Evolutionary conservation across 1,140 invertebrate genomes (phyloP).

Genomic region (Polypedilum pembai): DNA sequence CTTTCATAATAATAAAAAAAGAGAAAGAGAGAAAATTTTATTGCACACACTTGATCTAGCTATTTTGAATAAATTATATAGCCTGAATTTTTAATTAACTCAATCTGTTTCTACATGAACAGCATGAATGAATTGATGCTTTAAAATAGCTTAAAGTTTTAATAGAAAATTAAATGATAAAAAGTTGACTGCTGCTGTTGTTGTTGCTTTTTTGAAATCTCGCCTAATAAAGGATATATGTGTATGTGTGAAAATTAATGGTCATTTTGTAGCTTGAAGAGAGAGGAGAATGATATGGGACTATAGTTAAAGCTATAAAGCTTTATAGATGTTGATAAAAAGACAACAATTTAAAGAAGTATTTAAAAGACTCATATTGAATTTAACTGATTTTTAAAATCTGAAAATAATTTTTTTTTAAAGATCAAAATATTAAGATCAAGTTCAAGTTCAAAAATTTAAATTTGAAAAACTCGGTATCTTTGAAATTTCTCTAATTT

Average conservation of each 20-base stretch:
- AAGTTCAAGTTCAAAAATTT: too few species aligned
- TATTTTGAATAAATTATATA: conserved; percentile 9
- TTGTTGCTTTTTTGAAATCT: too few species aligned
- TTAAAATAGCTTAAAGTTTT: conserved; percentile 7
- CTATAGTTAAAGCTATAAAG: neutral
- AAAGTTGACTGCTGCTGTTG: neutral
- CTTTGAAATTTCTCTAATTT: too few species aligned
- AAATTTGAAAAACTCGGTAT: too few species aligned
- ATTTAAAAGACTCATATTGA: too few species aligned
- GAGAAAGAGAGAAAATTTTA: neutral
- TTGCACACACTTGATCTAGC: conserved; percentile 5
- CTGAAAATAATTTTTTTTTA: too few species aligned
- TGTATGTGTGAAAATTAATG: neutral
- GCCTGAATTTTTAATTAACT: conserved; percentile 18
- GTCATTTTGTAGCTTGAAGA: neutral
- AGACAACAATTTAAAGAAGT: too few species aligned
- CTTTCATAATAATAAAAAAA: neutral
- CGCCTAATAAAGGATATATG: too few species aligned
- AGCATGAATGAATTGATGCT: neutral
- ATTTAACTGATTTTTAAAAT: too few species aligned
- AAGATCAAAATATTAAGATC: too few species aligned
- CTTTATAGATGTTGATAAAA: neutral
- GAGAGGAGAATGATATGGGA: neutral
- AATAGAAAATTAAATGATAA: conserved; percentile 11
- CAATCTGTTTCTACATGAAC: conserved; percentile 6